These are phyloP conservation scores for Dasyprocta punctata DNA, from an alignment of 2,113 vertebrate genomes.

Conservation along the genomic window DNA sequence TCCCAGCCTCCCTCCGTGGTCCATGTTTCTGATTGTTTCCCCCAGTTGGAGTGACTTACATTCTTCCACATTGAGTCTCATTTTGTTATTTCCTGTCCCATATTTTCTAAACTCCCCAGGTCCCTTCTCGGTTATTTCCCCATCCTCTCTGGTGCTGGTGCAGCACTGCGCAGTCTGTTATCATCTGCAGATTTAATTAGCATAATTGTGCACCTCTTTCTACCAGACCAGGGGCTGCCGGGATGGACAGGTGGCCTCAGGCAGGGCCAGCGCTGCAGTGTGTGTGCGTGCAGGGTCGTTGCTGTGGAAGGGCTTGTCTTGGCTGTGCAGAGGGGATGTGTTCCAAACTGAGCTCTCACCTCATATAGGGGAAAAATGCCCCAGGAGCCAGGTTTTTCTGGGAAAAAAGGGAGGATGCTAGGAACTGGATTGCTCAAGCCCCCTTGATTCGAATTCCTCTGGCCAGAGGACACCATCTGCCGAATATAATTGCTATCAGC, in stretches of 20 bases:
- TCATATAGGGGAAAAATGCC: constrained; percentile 63
- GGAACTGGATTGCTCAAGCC: constrained; percentile 62
- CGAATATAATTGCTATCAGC: neutral
- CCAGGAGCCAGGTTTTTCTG: constrained; percentile 75
- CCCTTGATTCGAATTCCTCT: constrained; percentile 46
- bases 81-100: constrained; percentile 81
- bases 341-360: constrained; percentile 67
- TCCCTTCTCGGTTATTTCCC: constrained; percentile 73
- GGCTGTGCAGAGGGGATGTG: constrained; percentile 30
- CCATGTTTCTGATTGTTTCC: constrained; percentile 56
- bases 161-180: constrained; percentile 62
- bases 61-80: constrained; percentile 75
- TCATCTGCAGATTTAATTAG: constrained; percentile 82
- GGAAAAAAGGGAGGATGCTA: constrained; percentile 68
- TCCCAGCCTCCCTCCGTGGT: neutral
- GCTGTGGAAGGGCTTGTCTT: constrained; percentile 57
- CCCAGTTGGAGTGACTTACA: constrained; percentile 48
- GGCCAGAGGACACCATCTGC: neutral
- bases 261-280: neutral
- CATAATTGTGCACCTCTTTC: constrained; percentile 41
- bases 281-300: neutral
- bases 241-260: neutral
- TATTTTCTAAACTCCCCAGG: constrained; percentile 77
- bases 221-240: constrained; percentile 49
- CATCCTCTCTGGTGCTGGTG: constrained; percentile 63